phyloP scores from a whole-genome alignment of 2,888 invertebrate genomes.

The Yponomeuta sedellus region DNA sequence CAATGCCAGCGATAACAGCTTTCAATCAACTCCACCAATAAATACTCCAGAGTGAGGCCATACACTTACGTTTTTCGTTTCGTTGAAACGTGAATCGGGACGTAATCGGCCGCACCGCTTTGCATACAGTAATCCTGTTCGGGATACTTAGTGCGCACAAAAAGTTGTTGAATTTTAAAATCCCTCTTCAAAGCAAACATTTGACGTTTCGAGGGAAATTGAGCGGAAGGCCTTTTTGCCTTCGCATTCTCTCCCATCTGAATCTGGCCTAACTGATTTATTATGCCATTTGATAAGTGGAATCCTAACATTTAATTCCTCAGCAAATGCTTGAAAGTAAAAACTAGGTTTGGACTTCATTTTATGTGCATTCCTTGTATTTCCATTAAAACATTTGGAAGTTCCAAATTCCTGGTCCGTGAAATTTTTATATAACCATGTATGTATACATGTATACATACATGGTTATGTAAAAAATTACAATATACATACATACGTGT shows the following conservation, averaged over 20 bases:
- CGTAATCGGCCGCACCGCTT: slow-evolving; percentile 39
- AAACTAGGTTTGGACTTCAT: background rate
- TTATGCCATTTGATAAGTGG: background rate
- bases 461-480: too few relatives aligned
- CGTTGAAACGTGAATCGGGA: slow-evolving; percentile 31
- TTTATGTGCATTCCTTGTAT: background rate
- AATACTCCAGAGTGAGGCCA: background rate
- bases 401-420: too few relatives aligned
- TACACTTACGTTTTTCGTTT: slow-evolving; percentile 34
- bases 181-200: slow-evolving; percentile 68
- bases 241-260: slow-evolving; percentile 16
- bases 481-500: too few relatives aligned
- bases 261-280: slow-evolving; percentile 15
- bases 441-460: too few relatives aligned
- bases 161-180: slow-evolving; percentile 74
- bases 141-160: slow-evolving; percentile 48
- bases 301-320: background rate
- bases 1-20: background rate
- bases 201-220: slow-evolving; percentile 69
- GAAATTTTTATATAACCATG: background rate
- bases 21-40: too few relatives aligned
- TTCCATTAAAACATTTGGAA: background rate
- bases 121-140: slow-evolving; percentile 63
- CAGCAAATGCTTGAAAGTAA: background rate
- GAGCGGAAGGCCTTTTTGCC: slow-evolving; percentile 58